A percentile compares a stretch with the other conserved stretches of the same genome.
Conservation (phyloP, 2,888 invertebrate species). For the Acleris laterana region DNA sequence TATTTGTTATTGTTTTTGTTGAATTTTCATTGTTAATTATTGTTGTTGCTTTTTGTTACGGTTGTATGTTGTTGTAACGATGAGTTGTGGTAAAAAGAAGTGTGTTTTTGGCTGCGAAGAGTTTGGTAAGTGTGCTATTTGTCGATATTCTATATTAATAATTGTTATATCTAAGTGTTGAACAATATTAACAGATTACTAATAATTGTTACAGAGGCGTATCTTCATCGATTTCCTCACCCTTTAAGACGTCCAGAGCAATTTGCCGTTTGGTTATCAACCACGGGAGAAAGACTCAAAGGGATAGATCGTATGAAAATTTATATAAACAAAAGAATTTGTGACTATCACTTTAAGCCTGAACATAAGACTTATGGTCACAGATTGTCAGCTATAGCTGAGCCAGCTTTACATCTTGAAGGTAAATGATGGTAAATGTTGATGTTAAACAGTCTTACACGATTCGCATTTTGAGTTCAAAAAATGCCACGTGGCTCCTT, state of each 20-base stretch:
- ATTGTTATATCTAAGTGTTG: not conserved
- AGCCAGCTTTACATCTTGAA: not conserved
- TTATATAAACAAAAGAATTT: constrained; percentile 11
- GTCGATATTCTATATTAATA: not conserved
- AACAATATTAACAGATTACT: not conserved
- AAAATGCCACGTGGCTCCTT: not conserved
- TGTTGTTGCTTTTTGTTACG: too few species aligned
- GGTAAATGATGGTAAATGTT: not conserved
- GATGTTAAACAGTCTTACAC: not conserved
- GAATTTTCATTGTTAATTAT: too few species aligned
- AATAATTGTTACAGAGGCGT: not conserved
- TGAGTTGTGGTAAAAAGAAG: too few species aligned
- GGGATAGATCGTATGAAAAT: constrained; percentile 1
- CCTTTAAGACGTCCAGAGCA: constrained; percentile 8
- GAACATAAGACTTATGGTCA: not conserved
- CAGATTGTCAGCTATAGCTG: not conserved
- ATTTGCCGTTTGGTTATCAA: constrained; percentile 5
- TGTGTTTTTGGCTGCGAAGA: not conserved
- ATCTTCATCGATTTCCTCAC: constrained; percentile 9
- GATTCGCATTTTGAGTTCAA: not conserved
- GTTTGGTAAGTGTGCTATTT: not conserved
- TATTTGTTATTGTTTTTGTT: too few species aligned
- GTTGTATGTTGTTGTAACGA: too few species aligned
- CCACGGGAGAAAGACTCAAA: not conserved
- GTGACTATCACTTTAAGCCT: constrained; percentile 13